These are phyloP conservation scores for Pongo abelii DNA, from an alignment of 2,113 vertebrate species.

Conservation along the genomic window DNA sequence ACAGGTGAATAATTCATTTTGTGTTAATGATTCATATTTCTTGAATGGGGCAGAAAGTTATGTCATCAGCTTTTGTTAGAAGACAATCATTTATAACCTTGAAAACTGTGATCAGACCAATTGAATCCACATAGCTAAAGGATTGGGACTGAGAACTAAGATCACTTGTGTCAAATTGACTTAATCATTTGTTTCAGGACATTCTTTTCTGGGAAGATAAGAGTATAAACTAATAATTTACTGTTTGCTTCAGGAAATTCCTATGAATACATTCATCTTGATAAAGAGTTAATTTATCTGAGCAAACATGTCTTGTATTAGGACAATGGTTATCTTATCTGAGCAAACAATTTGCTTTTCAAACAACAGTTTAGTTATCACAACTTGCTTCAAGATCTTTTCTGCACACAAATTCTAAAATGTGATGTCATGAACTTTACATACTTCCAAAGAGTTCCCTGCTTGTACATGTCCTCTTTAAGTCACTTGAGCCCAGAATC, in stretches of 20 bases:
- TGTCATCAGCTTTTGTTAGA: neutral
- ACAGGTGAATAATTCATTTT: neutral
- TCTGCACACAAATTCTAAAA: neutral
- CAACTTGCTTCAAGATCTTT: neutral
- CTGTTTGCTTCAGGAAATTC: neutral
- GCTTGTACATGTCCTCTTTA: neutral
- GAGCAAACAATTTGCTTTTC: neutral
- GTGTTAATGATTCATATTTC: neutral
- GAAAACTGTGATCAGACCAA: neutral
- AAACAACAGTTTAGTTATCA: neutral
- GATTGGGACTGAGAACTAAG: neutral
- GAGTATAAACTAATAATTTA: neutral
- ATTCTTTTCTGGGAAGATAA: slow-evolving; percentile 15
- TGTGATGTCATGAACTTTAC: neutral
- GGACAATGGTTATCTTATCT: neutral
- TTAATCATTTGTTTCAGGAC: neutral
- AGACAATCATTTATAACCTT: slow-evolving; percentile 1
- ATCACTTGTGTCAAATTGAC: neutral
- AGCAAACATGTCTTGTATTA: slow-evolving; percentile 19
- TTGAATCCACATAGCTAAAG: neutral
- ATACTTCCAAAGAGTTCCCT: neutral
- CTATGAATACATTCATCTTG: slow-evolving; percentile 25
- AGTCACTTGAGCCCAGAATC: neutral
- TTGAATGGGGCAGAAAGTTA: neutral
- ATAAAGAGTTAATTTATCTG: neutral